A percentile compares a stretch with the other conserved stretches of the same genome.
These are phyloP conservation scores for Pseudopipra pipra DNA, from an alignment of 2,113 vertebrate species.

Conservation along the genomic window DNA sequence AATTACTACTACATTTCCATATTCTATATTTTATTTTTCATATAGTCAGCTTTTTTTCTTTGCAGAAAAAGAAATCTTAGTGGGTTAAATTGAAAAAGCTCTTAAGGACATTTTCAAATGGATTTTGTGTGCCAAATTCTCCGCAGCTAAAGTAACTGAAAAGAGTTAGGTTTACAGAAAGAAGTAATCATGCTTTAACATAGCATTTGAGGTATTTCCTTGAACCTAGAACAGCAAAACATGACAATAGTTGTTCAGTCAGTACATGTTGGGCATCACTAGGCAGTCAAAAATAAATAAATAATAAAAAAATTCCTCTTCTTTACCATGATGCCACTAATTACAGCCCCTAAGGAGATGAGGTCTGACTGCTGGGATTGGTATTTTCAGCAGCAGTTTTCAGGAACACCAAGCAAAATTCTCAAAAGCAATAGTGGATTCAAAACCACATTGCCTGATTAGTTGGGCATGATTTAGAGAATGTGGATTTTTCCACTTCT, in stretches of 20 bases:
- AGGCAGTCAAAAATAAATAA: background rate
- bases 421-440: background rate
- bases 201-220: background rate
- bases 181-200: background rate
- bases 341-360: background rate
- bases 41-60: background rate
- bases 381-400: background rate
- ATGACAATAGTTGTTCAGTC: background rate
- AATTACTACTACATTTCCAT: background rate
- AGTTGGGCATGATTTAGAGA: background rate
- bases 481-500: background rate
- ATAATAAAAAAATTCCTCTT: fast-evolving
- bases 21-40: background rate
- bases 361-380: background rate
- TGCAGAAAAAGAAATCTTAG: background rate
- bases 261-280: background rate
- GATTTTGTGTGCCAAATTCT: background rate
- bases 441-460: background rate
- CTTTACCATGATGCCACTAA: background rate
- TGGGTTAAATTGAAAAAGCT: background rate
- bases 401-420: background rate
- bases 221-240: background rate
- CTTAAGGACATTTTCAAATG: background rate
- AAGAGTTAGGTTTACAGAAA: background rate
- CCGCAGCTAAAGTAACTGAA: background rate